Evolutionary conservation across 2,888 invertebrate genomes (phyloP), one percentile per base, ranked within the genome.

Genomic region (Tetragnatha montana): DNA sequence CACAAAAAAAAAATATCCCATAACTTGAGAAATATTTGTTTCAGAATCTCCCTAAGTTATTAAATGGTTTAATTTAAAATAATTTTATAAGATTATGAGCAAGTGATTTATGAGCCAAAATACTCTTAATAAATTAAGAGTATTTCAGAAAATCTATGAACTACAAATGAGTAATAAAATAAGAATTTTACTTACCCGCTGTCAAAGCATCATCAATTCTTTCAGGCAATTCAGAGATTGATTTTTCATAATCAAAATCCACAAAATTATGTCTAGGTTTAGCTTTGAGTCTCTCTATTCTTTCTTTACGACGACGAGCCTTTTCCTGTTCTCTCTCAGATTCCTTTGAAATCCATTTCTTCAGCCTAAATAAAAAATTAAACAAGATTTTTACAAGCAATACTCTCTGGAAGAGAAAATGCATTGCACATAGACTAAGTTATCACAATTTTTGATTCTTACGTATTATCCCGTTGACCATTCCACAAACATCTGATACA

Each of bases 281-380:
- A 17, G 92, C 92, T 76, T 92, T 91, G 21, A 93, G 91, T 50
- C 93, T 92, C 83, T 93, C 93, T 51, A 93, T 86, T 91, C 93
- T 92, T 88, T 93, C 93, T 87, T 93, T 92, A 21, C 93, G 92
- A 22, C 92, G 97, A 92, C 96, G 95, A 8, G 96, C 95, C 69
- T 96, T 94, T 21, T 98, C 94, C 91, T 96, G 84, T 86, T 92
- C 91, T 80, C 93, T 94, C 68, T 97, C 97, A 21, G 96, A 95
- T 93, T 98, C 96, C 89, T 97, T 97, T 2, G 96, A 96, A 69
- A 98, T 95, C 98, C 98, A 98, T 89, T 97, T 97, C 92, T 98
- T 96, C 0, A 99, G 94, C 83, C 97, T 95, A 84, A 17, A 71
- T n/a, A n/a, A 19, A 19, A 50, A 0, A 19, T n/a, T 8, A 19